Conservation (phyloP, 2,113 vertebrate genomes). For the Melanerpes formicivorus region DNA sequence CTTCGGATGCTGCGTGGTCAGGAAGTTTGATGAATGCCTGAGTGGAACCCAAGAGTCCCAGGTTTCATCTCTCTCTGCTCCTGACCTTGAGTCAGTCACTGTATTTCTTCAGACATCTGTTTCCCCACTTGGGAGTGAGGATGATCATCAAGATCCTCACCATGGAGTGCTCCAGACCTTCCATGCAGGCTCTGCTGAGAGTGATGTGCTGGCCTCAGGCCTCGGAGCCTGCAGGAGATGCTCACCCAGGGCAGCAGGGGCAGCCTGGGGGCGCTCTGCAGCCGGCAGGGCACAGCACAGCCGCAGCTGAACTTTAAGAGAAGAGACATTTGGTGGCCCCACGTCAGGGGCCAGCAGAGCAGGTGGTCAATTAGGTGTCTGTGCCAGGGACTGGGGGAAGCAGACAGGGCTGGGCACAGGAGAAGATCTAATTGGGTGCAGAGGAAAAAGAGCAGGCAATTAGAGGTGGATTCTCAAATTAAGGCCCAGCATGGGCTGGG, state of each 20-base stretch:
- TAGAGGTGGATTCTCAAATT: slow-evolving; percentile 21
- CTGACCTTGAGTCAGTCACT: not conserved
- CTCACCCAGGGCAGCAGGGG: not conserved
- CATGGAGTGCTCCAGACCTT: not conserved
- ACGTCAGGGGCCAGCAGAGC: not conserved
- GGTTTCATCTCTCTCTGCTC: not conserved
- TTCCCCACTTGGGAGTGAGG: not conserved
- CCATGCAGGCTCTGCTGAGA: not conserved
- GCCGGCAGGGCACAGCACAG: not conserved
- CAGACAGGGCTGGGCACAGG: not conserved
- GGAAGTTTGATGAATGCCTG: not conserved
- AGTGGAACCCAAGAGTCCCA: not conserved
- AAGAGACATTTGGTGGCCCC: not conserved
- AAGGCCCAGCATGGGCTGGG: not conserved
- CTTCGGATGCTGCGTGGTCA: not conserved
- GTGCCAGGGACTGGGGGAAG: not conserved
- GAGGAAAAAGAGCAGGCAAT: not conserved
- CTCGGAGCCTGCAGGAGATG: not conserved
- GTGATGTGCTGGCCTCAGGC: not conserved
- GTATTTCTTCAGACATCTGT: not conserved
- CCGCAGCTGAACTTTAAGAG: not conserved
- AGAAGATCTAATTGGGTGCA: not conserved
- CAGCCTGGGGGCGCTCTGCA: not conserved
- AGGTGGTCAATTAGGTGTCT: not conserved
- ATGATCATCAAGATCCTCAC: not conserved